These are phyloP conservation scores for Athalia cordata DNA, from an alignment of 2,888 invertebrate species.

Conservation along the genomic window DNA sequence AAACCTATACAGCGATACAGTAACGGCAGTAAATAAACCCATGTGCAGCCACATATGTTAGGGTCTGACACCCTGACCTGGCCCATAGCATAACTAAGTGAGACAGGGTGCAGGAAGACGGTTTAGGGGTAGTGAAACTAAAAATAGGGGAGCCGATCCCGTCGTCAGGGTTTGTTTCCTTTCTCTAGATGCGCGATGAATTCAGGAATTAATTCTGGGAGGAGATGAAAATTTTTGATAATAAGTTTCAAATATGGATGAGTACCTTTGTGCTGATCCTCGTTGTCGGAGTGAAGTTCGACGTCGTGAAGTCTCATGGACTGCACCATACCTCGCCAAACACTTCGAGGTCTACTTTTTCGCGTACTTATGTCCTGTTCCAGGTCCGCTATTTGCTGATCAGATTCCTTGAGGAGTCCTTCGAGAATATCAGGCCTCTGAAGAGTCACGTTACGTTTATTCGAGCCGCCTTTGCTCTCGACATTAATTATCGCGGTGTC, in stretches of 20 bases:
- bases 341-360: conserved; percentile 59
- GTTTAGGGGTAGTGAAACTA: conserved; percentile 22
- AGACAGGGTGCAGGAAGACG: conserved; percentile 29
- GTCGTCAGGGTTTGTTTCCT: not conserved
- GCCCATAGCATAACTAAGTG: conserved; percentile 52
- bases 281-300: conserved; percentile 66
- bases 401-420: conserved; percentile 65
- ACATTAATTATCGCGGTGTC: not conserved
- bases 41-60: conserved; percentile 61
- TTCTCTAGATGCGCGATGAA: not conserved
- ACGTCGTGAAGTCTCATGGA: conserved; percentile 66
- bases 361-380: conserved; percentile 58
- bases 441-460: conserved; percentile 37
- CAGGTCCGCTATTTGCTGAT: conserved; percentile 62
- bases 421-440: conserved; percentile 66
- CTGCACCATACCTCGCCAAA: conserved; percentile 67
- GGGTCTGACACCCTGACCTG: conserved; percentile 62
- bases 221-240: not conserved
- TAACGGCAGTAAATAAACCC: conserved; percentile 50
- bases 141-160: conserved; percentile 20
- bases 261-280: conserved; percentile 65
- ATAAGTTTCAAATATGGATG: not conserved
- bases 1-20: conserved; percentile 16
- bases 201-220: not conserved
- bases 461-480: too few relatives aligned